Base-by-base conservation (phyloP, 2,113 vertebrate species). In the Callaeas wilsoni region DNA sequence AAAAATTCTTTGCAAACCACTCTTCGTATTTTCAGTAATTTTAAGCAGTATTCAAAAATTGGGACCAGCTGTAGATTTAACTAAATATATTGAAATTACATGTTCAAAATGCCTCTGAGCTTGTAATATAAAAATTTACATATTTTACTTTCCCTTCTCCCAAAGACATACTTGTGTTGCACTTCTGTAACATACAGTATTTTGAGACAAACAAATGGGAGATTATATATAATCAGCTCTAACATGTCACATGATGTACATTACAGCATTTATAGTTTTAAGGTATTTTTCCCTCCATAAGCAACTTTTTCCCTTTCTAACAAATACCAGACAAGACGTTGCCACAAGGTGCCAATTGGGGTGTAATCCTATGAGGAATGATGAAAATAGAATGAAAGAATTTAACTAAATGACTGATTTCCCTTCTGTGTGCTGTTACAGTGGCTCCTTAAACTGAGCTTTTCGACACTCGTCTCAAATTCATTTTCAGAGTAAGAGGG, bases 401-500 rank as follows among this genome's bases (percentile, higher is more conserved):
- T 55, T 73, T 22, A 76, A 56, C 19, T 56, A 71, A 88, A 80
- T 52, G 0, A 37, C 19, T 47, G 17, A 60, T 85, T 56, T 73
- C 37, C 13, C 25, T 73, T 79, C 53, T 0, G 0, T 32, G 7
- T 37, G 29, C 32, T 39, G 18, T 47, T 80, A 56, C 15, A 86
- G 44, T 14, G 7, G 10, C 30, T 94, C n/a, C 50, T 76, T 44
- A 79, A 60, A 88, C 6, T 25, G 32, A 69, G 32, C 6, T 76
- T 92, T 92, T 2, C 0, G 2, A 53, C 12, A 30, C 23, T 11
- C 21, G 8, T 64, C 49, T 83, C n/a, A 76, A 93, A 76, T 22
- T 6, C 12, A 29, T 41, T 73, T 69, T 53, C 53, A 69, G 41
- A 1, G 0, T 41, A 73, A 83, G 7, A 0, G 0, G 18, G 21